Evolutionary conservation across 1,140 invertebrate genomes (phyloP).

Genomic region (Scylla paramamosain): DNA sequence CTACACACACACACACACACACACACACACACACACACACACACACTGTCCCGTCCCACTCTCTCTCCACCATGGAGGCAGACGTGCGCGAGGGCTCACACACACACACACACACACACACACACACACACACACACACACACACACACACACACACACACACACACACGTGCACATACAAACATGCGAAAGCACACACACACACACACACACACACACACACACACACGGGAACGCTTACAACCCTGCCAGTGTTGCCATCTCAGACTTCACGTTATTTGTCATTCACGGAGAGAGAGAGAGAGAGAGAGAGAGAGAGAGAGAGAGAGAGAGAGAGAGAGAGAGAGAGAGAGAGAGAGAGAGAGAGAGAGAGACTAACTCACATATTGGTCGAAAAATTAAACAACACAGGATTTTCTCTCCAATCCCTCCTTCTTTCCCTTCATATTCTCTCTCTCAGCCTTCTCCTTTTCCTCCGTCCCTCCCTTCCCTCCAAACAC

Average conservation of each 20-base stretch:
- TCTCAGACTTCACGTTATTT: not conserved
- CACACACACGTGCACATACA: conserved; percentile 33
- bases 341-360: conserved; percentile 20
- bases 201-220: not conserved
- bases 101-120: not conserved
- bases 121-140: not conserved
- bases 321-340: not conserved
- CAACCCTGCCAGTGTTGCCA: not conserved
- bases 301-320: not conserved
- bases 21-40: not conserved
- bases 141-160: conserved; percentile 10
- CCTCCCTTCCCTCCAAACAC: not conserved
- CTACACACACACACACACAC: not conserved
- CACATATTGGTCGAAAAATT: not conserved
- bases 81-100: not conserved
- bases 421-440: not conserved
- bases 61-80: not conserved
- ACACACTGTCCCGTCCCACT: no score
- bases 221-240: not conserved
- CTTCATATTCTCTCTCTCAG: not conserved
- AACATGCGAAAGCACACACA: not conserved
- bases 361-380: not conserved
- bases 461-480: not conserved
- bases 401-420: conserved; percentile 3
- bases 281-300: not conserved